phyloP scores from a whole-genome alignment of 2,888 invertebrate genomes.

The Synergus japonicus region DNA sequence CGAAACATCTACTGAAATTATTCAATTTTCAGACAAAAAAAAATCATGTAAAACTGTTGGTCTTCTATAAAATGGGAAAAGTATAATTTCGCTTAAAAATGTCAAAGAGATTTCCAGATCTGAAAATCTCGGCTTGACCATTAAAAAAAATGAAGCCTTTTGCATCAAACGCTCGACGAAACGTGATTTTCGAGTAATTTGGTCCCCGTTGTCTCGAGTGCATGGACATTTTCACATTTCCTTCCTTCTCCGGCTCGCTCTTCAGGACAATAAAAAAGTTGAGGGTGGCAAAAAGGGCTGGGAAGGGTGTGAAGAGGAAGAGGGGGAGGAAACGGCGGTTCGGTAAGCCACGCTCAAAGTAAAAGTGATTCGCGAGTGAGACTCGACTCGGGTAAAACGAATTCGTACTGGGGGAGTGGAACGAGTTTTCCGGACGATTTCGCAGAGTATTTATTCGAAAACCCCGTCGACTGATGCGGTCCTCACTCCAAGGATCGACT shows the following conservation, averaged over 20 bases:
- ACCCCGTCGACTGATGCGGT: constrained; percentile 61
- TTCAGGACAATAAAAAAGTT: constrained; percentile 27
- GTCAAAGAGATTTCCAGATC: too few relatives aligned
- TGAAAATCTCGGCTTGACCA: not conserved
- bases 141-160: not conserved
- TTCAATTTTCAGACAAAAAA: not conserved
- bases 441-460: constrained; percentile 70
- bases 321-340: constrained; percentile 1
- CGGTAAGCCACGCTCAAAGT: constrained; percentile 40
- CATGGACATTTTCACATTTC: constrained; percentile 11
- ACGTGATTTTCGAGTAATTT: constrained; percentile 26
- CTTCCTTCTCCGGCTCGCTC: not conserved
- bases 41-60: not conserved
- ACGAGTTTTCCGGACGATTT: constrained; percentile 73
- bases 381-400: constrained; percentile 38
- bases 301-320: not conserved
- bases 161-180: not conserved
- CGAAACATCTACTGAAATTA: too few relatives aligned
- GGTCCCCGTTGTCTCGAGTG: constrained; percentile 23
- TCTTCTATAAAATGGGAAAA: not conserved
- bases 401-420: constrained; percentile 61
- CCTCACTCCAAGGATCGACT: constrained; percentile 60
- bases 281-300: constrained; percentile 19
- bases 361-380: constrained; percentile 42
- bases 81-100: not conserved